These are phyloP conservation scores for Callospermophilus lateralis DNA, from an alignment of 2,113 vertebrate species.

Conservation along the genomic window DNA sequence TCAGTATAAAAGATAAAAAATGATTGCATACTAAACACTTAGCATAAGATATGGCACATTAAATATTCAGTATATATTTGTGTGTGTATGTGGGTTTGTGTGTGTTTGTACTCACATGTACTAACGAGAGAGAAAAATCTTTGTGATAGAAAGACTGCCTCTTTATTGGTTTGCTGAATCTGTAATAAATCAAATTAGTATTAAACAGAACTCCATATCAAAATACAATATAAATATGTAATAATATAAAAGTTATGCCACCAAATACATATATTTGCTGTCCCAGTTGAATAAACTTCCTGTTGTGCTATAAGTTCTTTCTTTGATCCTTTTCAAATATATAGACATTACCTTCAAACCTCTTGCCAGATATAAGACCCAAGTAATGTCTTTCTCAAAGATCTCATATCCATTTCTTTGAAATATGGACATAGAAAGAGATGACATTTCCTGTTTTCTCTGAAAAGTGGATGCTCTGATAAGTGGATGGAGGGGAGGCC, in stretches of 20 bases:
- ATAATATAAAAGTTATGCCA: not conserved
- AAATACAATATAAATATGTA: not conserved
- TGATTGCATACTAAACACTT: not conserved
- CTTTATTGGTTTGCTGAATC: not conserved
- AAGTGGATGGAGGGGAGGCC: too few relatives aligned
- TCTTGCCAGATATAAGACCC: not conserved
- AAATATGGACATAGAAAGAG: not conserved
- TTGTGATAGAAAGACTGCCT: not conserved
- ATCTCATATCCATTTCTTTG: not conserved
- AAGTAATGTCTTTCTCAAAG: not conserved
- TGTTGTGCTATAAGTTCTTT: not conserved
- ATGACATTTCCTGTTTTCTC: too few relatives aligned
- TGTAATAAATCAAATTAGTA: not conserved
- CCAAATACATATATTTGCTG: not conserved
- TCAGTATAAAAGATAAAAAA: not conserved
- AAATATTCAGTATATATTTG: not conserved
- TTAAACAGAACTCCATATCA: not conserved
- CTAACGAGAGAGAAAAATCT: not conserved
- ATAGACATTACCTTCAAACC: not conserved
- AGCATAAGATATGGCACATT: not conserved
- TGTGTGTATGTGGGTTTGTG: not conserved
- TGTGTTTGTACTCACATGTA: not conserved
- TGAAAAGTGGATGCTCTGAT: too few relatives aligned
- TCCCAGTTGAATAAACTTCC: not conserved
- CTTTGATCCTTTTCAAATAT: not conserved